A percentile compares a stretch with the other conserved stretches of the same genome.
Evolutionary conservation across 2,113 vertebrate species (phyloP).

Genomic region (Octodon degus): DNA sequence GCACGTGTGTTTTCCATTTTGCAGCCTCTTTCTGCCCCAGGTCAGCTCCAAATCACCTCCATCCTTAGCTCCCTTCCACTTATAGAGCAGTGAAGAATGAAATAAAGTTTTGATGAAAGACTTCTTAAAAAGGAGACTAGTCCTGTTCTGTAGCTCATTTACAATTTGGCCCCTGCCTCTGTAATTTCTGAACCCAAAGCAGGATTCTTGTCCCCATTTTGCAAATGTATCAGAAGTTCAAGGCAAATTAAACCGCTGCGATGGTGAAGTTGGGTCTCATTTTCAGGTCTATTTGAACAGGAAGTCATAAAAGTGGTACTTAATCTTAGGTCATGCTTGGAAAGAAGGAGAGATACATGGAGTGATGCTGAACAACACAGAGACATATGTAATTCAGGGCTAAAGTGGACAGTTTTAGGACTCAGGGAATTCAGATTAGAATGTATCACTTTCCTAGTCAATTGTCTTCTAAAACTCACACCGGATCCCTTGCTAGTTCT

Average conservation of each 20-base stretch:
- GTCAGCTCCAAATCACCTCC: not conserved
- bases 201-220: not conserved
- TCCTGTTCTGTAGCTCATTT: not conserved
- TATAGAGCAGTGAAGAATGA: not conserved
- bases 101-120: not conserved
- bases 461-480: not conserved
- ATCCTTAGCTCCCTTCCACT: not conserved
- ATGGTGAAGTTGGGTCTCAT: not conserved
- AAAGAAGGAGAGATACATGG: not conserved
- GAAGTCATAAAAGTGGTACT: not conserved
- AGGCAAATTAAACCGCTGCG: conserved; percentile 15
- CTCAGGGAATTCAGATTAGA: conserved; percentile 9
- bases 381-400: not conserved
- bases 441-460: not conserved
- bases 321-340: not conserved
- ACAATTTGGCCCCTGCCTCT: not conserved
- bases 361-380: conserved; percentile 5
- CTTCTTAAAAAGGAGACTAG: not conserved
- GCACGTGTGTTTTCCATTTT: not conserved
- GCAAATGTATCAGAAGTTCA: conserved; percentile 16
- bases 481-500: not conserved
- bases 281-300: not conserved
- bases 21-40: not conserved
- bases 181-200: not conserved
- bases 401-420: not conserved